Conservation (phyloP, 2,888 invertebrate species). For the Belgica antarctica region DNA sequence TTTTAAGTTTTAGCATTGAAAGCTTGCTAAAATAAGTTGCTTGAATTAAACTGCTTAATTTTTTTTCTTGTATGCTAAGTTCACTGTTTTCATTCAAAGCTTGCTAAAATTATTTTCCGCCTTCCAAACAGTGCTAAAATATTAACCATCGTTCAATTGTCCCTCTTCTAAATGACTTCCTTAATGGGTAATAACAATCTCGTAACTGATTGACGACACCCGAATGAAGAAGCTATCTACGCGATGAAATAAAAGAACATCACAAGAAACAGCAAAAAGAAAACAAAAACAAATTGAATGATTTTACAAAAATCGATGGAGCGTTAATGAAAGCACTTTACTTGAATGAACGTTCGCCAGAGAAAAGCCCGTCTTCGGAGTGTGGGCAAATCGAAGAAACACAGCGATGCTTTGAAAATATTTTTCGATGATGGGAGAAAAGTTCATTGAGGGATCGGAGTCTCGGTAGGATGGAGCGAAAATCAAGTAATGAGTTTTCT, state of each 20-base stretch:
- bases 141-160: no score
- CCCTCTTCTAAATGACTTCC: no score
- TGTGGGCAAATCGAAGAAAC: background rate
- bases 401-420: background rate
- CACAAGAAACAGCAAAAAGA: background rate
- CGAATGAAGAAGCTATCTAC: no score
- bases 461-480: background rate
- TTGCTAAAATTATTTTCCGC: no score
- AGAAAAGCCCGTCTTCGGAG: background rate
- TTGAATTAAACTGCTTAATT: no score
- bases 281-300: constrained; percentile 29
- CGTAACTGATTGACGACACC: no score
- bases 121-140: no score
- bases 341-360: constrained; percentile 1
- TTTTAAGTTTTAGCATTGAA: no score
- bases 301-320: constrained; percentile 33
- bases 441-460: background rate
- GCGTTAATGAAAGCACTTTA: constrained; percentile 29
- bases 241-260: constrained; percentile 22
- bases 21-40: no score
- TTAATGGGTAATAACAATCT: no score
- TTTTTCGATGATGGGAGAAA: background rate
- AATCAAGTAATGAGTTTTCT: constrained; percentile 1
- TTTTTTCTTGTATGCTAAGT: no score
- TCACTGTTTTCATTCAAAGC: no score